A percentile compares a stretch with the other conserved stretches of the same genome.
These are phyloP conservation scores for Hestina assimilis DNA, from an alignment of 1,140 invertebrate genomes.

Conservation along the genomic window DNA sequence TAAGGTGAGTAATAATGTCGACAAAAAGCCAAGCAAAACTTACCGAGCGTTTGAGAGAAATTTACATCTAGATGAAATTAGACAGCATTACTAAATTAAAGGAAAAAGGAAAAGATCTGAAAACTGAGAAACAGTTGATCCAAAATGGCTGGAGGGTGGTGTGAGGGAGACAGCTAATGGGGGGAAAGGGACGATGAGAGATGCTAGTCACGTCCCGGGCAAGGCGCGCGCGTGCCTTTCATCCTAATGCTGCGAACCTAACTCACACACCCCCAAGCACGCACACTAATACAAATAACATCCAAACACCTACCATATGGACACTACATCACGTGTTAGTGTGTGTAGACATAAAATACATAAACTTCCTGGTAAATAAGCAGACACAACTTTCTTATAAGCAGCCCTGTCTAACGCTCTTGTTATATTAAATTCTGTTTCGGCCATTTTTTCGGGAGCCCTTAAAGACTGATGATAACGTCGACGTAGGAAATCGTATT, in stretches of 20 bases:
- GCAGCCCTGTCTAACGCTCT: slow-evolving; percentile 48
- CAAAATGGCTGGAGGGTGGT: slow-evolving; percentile 75
- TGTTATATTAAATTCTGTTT: slow-evolving; percentile 73
- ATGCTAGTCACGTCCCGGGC: slow-evolving; percentile 74
- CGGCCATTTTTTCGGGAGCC: slow-evolving; percentile 53
- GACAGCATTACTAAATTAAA: slow-evolving; percentile 65
- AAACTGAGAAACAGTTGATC: slow-evolving; percentile 71
- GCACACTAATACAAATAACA: slow-evolving; percentile 43
- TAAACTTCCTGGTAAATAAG: slow-evolving; percentile 76
- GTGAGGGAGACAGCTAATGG: slow-evolving; percentile 60
- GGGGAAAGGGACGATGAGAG: slow-evolving; percentile 69
- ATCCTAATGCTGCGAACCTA: slow-evolving; percentile 68
- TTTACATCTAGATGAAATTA: slow-evolving; percentile 38
- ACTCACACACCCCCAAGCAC: slow-evolving; percentile 58
- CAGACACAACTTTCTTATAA: slow-evolving; percentile 70
- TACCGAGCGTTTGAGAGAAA: slow-evolving; percentile 21
- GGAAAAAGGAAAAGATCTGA: slow-evolving; percentile 68
- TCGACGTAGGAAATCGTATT: slow-evolving; percentile 62
- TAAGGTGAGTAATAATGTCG: background rate
- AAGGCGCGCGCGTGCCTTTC: slow-evolving; percentile 72
- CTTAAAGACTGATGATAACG: slow-evolving; percentile 49
- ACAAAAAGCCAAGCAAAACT: slow-evolving; percentile 4
- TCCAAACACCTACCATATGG: slow-evolving; percentile 59
- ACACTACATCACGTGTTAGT: slow-evolving; percentile 29
- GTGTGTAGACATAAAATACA: slow-evolving; percentile 64